Evolutionary conservation across 2,797 vertebrate genomes (phyloP), one percentile per base, ranked within the genome.

Genomic region (Urocyon cinereoargenteus): DNA sequence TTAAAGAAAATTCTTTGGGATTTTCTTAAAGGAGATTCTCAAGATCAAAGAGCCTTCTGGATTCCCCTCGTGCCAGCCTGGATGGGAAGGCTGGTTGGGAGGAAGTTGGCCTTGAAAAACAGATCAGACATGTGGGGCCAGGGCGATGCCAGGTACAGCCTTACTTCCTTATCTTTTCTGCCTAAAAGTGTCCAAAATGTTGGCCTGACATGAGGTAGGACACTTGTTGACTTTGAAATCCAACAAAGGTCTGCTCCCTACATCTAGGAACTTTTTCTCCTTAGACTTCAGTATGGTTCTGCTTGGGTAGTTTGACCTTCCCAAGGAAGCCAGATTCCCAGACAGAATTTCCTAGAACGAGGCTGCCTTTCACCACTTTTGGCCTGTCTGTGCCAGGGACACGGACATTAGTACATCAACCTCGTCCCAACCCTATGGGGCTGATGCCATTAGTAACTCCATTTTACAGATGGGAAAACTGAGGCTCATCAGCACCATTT

Each of bases 51-150:
- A 83, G 16, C 24, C n/a, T 85, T 75, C 62, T 22, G 16, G 21
- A 28, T 40, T n/a, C 12, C 34, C 11, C 6, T 22, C 5, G 28
- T 0, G 0, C 12, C n/a, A 53, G 62, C 18, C 12, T 34, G 31
- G 26, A 3, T 7, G 5, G 13, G 40, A n/a, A 28, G 49, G 72
- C 83, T n/a, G 81, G 73, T 0, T 0, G 4, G 64, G 4, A 53
- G 31, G 4, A 24, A 36, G 31, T 34, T 1, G 11, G 66, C 72
- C 31, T 45, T 36, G 31, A 49, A 53, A 28, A 18, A 16, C 31
- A 15, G 36, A 16, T 3, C 0, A 12, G 51, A 21, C 31, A 0
- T 4, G 1, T 10, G 34, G 51, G 72, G 34, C 4, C 5, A 6
- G 10, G 2, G 19, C 18, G 22, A 10, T 1, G 8, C 22, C 26